Evolutionary conservation across 23 tunicate species (phyloP).

Genomic region (Ciona savignyi): DNA sequence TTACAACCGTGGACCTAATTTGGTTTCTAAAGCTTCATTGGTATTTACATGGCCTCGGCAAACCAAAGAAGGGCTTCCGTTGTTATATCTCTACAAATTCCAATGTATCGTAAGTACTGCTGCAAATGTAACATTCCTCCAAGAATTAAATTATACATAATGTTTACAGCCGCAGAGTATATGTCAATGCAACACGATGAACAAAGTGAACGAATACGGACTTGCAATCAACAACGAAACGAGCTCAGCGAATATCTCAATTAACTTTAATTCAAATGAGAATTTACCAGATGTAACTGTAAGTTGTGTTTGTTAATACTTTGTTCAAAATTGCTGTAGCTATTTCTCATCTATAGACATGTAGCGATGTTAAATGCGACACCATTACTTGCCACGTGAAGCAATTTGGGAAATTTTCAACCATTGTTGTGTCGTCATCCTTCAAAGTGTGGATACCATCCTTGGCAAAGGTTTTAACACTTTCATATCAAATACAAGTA

Average conservation of each 20-base stretch:
- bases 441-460: conserved; percentile 19
- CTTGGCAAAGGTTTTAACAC: conserved; percentile 2
- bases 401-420: not conserved
- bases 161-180: not conserved
- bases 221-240: not conserved
- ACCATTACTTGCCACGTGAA: conserved; percentile 2
- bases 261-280: not conserved
- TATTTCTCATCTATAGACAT: conserved; percentile 1
- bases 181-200: not conserved
- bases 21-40: conserved; percentile 10
- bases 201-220: not conserved
- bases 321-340: not conserved
- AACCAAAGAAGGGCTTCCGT: conserved; percentile 11
- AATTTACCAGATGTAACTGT: not conserved
- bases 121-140: not conserved
- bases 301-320: not conserved
- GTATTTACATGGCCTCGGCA: conserved; percentile 27
- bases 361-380: conserved; percentile 2
- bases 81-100: conserved; percentile 27
- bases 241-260: not conserved
- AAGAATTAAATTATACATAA: no score
- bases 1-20: conserved; percentile 39
- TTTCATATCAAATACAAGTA: no score
- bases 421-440: conserved; percentile 7
- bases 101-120: conserved; percentile 25